A percentile compares a stretch with the other conserved stretches of the same genome.
phyloP scores from a whole-genome alignment of 2,888 invertebrate species.

The Psylliodes chrysocephalus region DNA sequence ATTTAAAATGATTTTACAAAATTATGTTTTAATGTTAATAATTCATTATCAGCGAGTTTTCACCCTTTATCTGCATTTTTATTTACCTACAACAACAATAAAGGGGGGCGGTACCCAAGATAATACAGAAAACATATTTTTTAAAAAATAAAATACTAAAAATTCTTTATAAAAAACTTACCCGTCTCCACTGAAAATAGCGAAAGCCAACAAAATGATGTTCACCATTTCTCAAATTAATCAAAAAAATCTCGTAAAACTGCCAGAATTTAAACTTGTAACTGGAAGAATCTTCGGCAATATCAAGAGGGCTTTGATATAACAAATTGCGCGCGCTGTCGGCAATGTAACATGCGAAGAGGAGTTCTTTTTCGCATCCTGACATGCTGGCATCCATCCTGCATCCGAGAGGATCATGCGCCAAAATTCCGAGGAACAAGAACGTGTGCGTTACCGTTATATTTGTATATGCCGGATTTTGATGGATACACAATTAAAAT shows the following conservation, averaged over 20 bases:
- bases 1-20: too few relatives aligned
- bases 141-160: too few relatives aligned
- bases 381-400: slow-evolving; percentile 9
- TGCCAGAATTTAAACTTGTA: slow-evolving; percentile 15
- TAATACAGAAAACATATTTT: too few relatives aligned
- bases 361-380: slow-evolving; percentile 8
- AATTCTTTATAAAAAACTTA: background rate
- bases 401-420: slow-evolving; percentile 25
- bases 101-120: too few relatives aligned
- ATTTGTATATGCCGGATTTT: background rate
- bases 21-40: too few relatives aligned
- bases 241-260: slow-evolving; percentile 3
- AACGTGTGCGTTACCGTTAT: background rate
- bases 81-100: too few relatives aligned
- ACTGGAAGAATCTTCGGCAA: slow-evolving; percentile 24
- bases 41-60: too few relatives aligned
- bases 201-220: background rate
- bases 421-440: slow-evolving; percentile 4
- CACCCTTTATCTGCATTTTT: too few relatives aligned
- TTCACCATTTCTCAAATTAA: background rate
- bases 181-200: background rate
- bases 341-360: slow-evolving; percentile 8
- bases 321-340: slow-evolving; percentile 37
- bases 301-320: slow-evolving; percentile 25
- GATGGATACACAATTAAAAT: background rate